Evolutionary conservation across 2,113 vertebrate species (phyloP).

Genomic region (Anhinga anhinga): DNA sequence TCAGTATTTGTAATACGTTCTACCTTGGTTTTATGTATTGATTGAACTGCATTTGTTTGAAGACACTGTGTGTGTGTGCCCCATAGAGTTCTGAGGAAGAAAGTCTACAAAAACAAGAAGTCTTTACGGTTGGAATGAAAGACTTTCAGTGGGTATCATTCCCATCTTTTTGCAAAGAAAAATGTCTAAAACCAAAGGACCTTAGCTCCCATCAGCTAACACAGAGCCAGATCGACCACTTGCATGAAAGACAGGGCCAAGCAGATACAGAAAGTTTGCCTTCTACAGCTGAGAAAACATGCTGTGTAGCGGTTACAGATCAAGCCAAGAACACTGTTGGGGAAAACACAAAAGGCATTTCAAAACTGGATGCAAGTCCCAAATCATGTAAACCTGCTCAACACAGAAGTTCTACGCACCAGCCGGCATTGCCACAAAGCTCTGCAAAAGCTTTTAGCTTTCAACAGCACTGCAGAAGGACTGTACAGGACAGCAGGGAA

Average conservation of each 20-base stretch:
- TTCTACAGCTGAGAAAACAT: not conserved
- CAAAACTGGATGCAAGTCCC: not conserved
- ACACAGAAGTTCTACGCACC: not conserved
- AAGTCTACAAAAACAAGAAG: not conserved
- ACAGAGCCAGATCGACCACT: not conserved
- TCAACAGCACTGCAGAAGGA: not conserved
- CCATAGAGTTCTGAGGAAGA: conserved; percentile 2
- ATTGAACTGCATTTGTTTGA: not conserved
- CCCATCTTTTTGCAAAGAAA: conserved; percentile 6
- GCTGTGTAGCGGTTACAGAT: not conserved
- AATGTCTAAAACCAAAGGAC: not conserved
- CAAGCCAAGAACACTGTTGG: not conserved
- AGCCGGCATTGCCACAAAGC: not conserved
- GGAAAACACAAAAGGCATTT: not conserved
- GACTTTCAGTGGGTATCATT: conserved; percentile 47
- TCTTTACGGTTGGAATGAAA: conserved; percentile 15
- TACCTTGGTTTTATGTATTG: not conserved
- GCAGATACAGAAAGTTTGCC: not conserved
- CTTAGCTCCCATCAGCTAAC: not conserved
- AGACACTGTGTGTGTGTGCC: not conserved
- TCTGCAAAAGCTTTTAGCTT: not conserved
- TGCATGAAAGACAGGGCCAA: not conserved
- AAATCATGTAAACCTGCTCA: rapidly evolving
- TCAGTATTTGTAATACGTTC: not conserved
- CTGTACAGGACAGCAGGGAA: not conserved